A percentile compares a stretch with the other conserved stretches of the same genome.
phyloP scores from a whole-genome alignment of 2,797 vertebrate species.

The Varecia variegata region DNA sequence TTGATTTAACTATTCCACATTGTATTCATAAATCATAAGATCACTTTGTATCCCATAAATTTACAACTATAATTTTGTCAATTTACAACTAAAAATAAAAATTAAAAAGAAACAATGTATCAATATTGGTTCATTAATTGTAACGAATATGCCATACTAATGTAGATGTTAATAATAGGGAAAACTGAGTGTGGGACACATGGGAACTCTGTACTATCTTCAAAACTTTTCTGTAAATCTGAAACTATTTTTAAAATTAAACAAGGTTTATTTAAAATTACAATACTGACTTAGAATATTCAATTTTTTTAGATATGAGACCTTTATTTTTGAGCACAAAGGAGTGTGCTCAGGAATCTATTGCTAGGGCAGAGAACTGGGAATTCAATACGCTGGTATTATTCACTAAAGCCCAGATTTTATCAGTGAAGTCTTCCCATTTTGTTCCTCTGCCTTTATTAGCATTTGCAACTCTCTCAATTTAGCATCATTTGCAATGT shows the following conservation, averaged over 20 bases:
- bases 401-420: conserved; percentile 60
- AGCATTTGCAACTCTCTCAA: conserved; percentile 72
- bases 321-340: conserved; percentile 53
- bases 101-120: background rate
- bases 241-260: conserved; percentile 5
- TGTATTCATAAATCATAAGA: background rate
- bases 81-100: conserved; percentile 8
- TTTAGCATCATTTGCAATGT: conserved; percentile 72
- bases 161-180: background rate
- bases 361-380: conserved; percentile 35
- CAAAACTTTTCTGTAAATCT: conserved; percentile 14
- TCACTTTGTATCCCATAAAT: background rate
- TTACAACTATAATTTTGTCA: background rate
- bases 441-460: conserved; percentile 73
- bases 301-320: background rate
- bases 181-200: background rate
- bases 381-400: conserved; percentile 51
- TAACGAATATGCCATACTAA: conserved; percentile 33
- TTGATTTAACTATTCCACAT: background rate
- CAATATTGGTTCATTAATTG: conserved; percentile 23
- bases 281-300: conserved; percentile 41
- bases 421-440: conserved; percentile 65
- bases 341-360: conserved; percentile 22
- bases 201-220: background rate
- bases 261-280: conserved; percentile 39